These are phyloP conservation scores for Nibea coibor DNA, from an alignment of 2,113 vertebrate species.

Conservation along the genomic window DNA sequence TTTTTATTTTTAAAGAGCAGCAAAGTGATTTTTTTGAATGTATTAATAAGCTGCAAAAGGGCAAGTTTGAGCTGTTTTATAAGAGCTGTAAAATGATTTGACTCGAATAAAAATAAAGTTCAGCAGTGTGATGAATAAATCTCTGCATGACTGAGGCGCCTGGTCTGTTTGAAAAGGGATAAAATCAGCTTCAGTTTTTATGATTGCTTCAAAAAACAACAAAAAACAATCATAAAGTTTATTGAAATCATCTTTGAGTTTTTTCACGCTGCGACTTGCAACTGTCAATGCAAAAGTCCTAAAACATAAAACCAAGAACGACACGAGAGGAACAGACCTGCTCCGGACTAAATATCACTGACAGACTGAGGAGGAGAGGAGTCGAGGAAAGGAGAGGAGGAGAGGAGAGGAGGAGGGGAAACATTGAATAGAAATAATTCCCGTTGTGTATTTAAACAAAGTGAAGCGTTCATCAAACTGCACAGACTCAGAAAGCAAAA, in stretches of 20 bases:
- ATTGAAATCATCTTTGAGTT: background rate
- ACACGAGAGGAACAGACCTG: constrained; percentile 5
- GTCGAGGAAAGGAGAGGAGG: background rate
- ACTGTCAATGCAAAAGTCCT: background rate
- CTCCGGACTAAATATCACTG: constrained; percentile 19
- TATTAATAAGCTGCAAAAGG: too few species aligned
- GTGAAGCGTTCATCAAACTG: background rate
- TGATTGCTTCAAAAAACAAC: background rate
- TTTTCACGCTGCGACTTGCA: background rate
- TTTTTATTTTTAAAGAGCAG: too few species aligned
- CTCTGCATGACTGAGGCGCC: too few species aligned
- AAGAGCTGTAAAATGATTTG: too few species aligned
- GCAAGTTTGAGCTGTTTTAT: background rate
- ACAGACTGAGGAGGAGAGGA: background rate
- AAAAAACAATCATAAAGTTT: background rate
- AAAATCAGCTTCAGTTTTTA: too few species aligned
- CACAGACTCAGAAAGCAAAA: background rate
- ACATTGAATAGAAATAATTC: background rate
- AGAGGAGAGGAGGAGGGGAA: background rate
- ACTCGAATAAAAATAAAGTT: too few species aligned
- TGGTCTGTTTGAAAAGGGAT: too few species aligned
- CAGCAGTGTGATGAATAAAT: too few species aligned
- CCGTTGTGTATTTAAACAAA: background rate
- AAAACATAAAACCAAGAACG: background rate
- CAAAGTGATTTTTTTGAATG: background rate